Conservation (phyloP, 2,888 invertebrate genomes). For the Villa cingulata region DNA sequence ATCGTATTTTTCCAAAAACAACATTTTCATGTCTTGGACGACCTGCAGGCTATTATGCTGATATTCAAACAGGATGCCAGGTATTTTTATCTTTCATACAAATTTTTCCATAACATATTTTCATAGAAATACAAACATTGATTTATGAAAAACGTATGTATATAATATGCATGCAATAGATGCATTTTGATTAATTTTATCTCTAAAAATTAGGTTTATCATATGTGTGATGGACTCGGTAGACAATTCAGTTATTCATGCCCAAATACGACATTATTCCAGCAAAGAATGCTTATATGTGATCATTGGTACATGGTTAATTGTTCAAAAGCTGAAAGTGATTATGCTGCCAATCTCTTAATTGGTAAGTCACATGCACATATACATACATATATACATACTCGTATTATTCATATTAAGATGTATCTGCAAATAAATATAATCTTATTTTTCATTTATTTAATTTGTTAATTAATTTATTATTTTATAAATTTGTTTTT, state of each 20-base stretch:
- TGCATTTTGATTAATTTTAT: too few species aligned
- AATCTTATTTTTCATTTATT: too few species aligned
- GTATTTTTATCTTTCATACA: slow-evolving; percentile 26
- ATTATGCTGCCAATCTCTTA: slow-evolving; percentile 55
- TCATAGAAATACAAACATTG: too few species aligned
- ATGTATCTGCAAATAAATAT: too few species aligned
- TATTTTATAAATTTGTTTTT: not conserved
- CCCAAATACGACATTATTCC: slow-evolving; percentile 66
- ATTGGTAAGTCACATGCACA: slow-evolving; percentile 42
- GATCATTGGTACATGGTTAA: slow-evolving; percentile 73
- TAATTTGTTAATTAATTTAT: not conserved
- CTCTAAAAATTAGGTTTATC: slow-evolving; percentile 70
- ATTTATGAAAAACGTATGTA: too few species aligned
- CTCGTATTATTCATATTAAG: not conserved
- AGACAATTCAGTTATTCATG: slow-evolving; percentile 65
- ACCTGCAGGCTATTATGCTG: slow-evolving; percentile 59
- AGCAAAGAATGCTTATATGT: slow-evolving; percentile 67
- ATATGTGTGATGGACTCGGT: slow-evolving; percentile 67
- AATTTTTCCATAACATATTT: too few species aligned
- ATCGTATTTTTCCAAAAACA: slow-evolving; percentile 34
- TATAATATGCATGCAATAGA: too few species aligned
- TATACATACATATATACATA: not conserved
- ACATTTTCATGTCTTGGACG: slow-evolving; percentile 54
- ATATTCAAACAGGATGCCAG: slow-evolving; percentile 60
- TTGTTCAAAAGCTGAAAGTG: slow-evolving; percentile 53